Percentiles rank a stretch among this genome's conserved stretches.
phyloP scores from a whole-genome alignment of 2,113 vertebrate genomes.

The Micromys minutus region DNA sequence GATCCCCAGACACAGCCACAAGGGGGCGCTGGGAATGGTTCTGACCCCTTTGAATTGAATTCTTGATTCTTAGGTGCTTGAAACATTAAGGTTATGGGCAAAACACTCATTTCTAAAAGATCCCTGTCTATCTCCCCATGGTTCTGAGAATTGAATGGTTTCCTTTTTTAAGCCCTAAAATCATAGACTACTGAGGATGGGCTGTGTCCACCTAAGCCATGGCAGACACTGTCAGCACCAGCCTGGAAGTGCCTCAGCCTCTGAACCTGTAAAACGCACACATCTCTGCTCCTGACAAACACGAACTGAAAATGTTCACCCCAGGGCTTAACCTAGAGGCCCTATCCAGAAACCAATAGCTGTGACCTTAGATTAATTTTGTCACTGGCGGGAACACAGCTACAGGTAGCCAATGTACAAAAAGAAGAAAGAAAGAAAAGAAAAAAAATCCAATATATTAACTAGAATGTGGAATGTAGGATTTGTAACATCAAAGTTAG shows the following conservation, averaged over 20 bases:
- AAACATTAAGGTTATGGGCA: neutral
- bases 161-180: neutral
- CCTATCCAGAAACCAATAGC: neutral
- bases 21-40: neutral
- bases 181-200: neutral
- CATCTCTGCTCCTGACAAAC: neutral
- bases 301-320: neutral
- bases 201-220: neutral
- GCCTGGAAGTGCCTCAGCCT: neutral
- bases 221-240: neutral
- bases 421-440: neutral
- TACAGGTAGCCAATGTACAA: neutral
- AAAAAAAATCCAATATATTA: neutral
- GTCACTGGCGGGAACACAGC: neutral
- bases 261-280: neutral
- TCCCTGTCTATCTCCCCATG: neutral
- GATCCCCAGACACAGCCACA: conserved; percentile 31
- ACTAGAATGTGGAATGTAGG: neutral
- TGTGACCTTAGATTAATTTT: neutral
- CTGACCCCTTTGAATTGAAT: too few species aligned
- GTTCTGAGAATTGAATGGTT: neutral
- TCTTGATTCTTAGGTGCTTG: neutral
- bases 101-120: neutral
- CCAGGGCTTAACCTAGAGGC: neutral
- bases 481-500: neutral